Percentiles rank a stretch among this genome's conserved stretches.
Conservation (phyloP, 1,140 invertebrate species). For the Papilio glaucus region DNA sequence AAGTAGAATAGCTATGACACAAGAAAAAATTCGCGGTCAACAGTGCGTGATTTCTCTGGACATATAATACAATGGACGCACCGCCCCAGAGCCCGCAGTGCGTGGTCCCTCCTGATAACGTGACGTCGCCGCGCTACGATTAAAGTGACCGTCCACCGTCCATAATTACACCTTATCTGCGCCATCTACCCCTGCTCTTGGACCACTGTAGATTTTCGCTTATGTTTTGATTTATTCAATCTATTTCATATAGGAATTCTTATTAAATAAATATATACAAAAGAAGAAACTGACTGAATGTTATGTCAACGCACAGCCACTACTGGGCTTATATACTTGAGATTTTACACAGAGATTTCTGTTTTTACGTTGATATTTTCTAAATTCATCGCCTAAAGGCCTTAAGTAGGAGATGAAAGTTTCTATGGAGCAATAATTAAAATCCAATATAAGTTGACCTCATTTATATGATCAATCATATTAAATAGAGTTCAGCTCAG, state of each 20-base stretch:
- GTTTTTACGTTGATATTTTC: no score
- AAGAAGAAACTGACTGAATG: no score
- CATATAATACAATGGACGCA: conserved; percentile 1
- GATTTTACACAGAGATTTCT: no score
- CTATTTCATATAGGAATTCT: background rate
- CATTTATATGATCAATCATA: no score
- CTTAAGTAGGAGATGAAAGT: no score
- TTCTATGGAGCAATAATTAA: no score
- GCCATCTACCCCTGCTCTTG: conserved; percentile 24
- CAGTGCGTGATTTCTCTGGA: conserved; percentile 18
- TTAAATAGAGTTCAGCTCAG: no score
- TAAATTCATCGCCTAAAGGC: no score
- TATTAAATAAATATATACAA: no score
- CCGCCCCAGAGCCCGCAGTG: conserved; percentile 2
- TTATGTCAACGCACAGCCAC: no score
- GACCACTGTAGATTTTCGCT: background rate
- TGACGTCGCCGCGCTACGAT: background rate
- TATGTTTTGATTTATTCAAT: background rate
- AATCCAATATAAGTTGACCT: no score
- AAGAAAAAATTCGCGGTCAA: conserved; percentile 1
- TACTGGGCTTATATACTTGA: no score
- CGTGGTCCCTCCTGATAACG: conserved; percentile 9
- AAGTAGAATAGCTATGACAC: background rate
- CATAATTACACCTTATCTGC: conserved; percentile 29
- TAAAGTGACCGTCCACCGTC: conserved; percentile 28